Base-by-base conservation (phyloP, 1,140 invertebrate genomes). In the Dinoponera quadriceps region DNA sequence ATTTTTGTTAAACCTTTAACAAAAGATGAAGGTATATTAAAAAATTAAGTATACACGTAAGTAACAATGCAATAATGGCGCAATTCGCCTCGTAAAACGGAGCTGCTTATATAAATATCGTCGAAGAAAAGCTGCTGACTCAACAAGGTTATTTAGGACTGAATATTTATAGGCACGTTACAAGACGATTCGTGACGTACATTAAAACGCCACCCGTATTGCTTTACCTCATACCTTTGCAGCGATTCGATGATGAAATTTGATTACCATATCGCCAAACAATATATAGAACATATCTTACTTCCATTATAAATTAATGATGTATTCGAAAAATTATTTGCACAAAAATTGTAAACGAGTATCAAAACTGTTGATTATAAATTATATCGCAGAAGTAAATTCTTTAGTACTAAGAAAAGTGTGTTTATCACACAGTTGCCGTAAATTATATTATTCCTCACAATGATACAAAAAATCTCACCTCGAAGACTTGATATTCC, bases 141-240 rank as follows among this genome's bases (percentile, higher is more conserved):
- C 74, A 44, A 78, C 68, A 51, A 80, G 51, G 51, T 80, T 80
- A 80, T 51, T 55, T 29, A 59, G 65, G 71, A 80, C 65, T 80
- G 75, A 80, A 80, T 80, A 80, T 80, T 80, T 80, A 80, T 80
- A 80, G 75, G 22, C 33, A 80, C 20, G 51, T 80, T 80, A 69
- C 65, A 80, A 80, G 51, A 69, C 51, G 69, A 71, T 80, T 80
- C 75, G 51, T 59, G 22, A 60, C 25, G 14, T 33, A 33, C 33
- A 71, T 80, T 78, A 78, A 71, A 69, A 9, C 14, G 14, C 2
- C 69, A 55, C 16, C 20, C 18, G 75, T 25, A 78, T 69, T 78
- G 49, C 69, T 78, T 78, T 57, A 71, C 33, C 54, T 57, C 29
- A 7, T 57, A 59, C 20, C n/a, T 25, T 55, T 33, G 20, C 22